phyloP scores from a whole-genome alignment of 2,888 invertebrate species.

The Brenthis hecate region DNA sequence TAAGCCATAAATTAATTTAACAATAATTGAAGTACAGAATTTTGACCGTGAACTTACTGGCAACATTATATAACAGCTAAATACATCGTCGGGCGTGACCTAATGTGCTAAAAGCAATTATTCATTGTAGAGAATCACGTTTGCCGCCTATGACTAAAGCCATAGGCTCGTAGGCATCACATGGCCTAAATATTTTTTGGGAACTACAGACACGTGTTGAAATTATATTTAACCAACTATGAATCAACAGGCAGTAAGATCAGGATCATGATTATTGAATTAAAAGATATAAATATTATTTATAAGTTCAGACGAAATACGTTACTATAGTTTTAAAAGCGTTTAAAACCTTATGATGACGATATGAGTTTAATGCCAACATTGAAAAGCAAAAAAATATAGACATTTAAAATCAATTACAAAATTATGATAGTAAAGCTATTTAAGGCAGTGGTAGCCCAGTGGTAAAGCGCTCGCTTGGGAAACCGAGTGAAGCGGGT shows the following conservation, averaged over 20 bases:
- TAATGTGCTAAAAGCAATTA: slow-evolving; percentile 29
- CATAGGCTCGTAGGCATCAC: slow-evolving; percentile 19
- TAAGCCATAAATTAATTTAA: slow-evolving; percentile 36
- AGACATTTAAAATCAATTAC: not conserved
- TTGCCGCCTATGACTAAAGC: slow-evolving; percentile 23
- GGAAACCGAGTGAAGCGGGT: too few species aligned
- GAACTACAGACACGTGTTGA: slow-evolving; percentile 6
- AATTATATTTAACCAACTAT: slow-evolving; percentile 10
- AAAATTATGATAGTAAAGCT: slow-evolving; percentile 24
- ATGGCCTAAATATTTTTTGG: slow-evolving; percentile 16
- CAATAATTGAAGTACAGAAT: slow-evolving; percentile 29
- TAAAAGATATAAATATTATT: too few species aligned
- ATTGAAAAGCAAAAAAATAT: not conserved
- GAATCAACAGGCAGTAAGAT: not conserved
- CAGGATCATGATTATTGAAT: too few species aligned
- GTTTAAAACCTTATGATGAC: too few species aligned
- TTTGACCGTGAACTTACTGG: slow-evolving; percentile 33
- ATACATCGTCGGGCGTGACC: slow-evolving; percentile 27
- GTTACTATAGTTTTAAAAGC: too few species aligned
- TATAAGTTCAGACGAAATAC: too few species aligned
- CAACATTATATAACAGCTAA: slow-evolving; percentile 21
- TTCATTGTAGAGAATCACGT: slow-evolving; percentile 23
- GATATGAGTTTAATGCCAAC: too few species aligned
- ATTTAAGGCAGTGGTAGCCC: too few species aligned
- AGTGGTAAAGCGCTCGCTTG: too few species aligned